Evolutionary conservation across 2,888 invertebrate genomes (phyloP).

Genomic region (Phyto melanocephala): DNA sequence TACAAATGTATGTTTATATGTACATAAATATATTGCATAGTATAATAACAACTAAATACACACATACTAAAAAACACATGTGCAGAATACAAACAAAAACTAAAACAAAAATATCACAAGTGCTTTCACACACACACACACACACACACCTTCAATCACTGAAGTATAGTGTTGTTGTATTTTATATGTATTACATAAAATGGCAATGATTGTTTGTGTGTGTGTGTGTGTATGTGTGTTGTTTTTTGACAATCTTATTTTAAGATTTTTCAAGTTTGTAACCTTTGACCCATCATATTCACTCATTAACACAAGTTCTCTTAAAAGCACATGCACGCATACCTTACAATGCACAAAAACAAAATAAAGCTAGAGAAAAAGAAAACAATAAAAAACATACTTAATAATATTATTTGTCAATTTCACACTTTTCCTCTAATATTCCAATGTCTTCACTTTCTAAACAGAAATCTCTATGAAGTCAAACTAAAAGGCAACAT

Average conservation of each 20-base stretch:
- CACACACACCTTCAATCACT: neutral
- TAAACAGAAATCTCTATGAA: neutral
- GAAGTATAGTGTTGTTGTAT: neutral
- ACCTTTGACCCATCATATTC: constrained; percentile 53
- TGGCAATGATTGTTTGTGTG: constrained; percentile 25
- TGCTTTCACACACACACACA: too few species aligned
- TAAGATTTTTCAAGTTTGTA: constrained; percentile 56
- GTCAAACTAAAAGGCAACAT: constrained; percentile 10
- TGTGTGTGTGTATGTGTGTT: constrained; percentile 1
- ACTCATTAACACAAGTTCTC: neutral
- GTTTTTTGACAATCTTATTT: constrained; percentile 18
- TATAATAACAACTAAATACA: neutral
- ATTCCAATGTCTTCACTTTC: neutral
- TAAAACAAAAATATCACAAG: too few species aligned
- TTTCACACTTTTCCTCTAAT: constrained; percentile 11
- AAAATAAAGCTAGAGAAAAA: too few species aligned
- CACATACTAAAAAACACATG: constrained; percentile 29
- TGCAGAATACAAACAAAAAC: neutral
- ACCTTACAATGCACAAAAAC: too few species aligned
- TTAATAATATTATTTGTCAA: neutral
- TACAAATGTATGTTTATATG: constrained; percentile 2
- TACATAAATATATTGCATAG: neutral
- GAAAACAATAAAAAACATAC: too few species aligned
- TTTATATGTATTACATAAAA: neutral
- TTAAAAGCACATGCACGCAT: neutral